Conservation (phyloP, 2,888 invertebrate genomes). For the Stratiomys singularior region DNA sequence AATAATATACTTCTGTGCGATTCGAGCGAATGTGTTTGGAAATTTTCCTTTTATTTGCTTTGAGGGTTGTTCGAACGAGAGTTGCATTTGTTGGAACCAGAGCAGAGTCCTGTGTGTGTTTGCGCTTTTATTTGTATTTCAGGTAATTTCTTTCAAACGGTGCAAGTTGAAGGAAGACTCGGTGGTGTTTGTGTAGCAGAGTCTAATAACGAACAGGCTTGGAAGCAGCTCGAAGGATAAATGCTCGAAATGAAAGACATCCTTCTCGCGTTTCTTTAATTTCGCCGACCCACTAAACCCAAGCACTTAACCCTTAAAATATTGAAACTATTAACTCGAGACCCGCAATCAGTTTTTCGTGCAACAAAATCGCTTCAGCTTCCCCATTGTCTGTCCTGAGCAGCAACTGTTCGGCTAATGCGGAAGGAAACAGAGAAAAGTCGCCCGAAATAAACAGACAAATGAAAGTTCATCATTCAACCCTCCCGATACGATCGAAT, state of each 20-base stretch:
- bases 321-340: not conserved
- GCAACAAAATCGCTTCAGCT: no score
- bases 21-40: not conserved
- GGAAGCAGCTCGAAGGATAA: no score
- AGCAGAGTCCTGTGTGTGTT: not conserved
- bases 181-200: no score
- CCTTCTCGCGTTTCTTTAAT: no score
- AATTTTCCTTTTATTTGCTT: conserved; percentile 1
- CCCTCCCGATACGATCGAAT: not conserved
- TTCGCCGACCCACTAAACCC: no score
- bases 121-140: not conserved
- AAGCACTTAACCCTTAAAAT: not conserved
- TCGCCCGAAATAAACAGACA: conserved; percentile 12
- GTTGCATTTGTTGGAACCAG: not conserved
- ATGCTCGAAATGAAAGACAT: no score
- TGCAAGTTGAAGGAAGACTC: no score
- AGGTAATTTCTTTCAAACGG: no score
- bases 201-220: no score
- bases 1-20: not conserved
- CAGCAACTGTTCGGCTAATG: not conserved
- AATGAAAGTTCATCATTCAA: conserved; percentile 11
- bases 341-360: not conserved
- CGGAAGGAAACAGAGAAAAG: not conserved
- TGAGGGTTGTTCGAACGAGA: not conserved
- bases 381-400: no score